Evolutionary conservation across 1,140 invertebrate genomes (phyloP).

Genomic region (Phenacoccus solenopsis): DNA sequence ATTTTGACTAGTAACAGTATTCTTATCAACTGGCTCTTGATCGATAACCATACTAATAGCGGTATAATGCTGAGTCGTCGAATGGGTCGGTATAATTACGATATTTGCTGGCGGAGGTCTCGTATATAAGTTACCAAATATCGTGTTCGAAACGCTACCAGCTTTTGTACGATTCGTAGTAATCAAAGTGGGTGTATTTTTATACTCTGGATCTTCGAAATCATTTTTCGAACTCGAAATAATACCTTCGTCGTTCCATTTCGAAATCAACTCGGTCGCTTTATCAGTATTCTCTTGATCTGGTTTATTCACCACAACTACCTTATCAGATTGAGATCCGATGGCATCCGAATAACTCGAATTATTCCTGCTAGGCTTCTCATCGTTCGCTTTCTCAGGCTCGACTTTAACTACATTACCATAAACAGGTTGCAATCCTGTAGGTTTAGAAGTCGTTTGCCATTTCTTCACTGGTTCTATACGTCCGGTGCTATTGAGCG

Average conservation of each 20-base stretch:
- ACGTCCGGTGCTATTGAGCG: conserved; percentile 10
- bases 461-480: conserved; percentile 23
- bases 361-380: background rate
- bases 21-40: conserved; percentile 13
- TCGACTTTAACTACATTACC: background rate
- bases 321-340: background rate
- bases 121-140: conserved; percentile 4
- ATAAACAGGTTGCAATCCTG: background rate
- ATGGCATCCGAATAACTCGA: background rate
- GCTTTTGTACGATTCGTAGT: background rate
- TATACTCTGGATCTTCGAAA: background rate
- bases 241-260: background rate
- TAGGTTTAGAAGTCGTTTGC: conserved; percentile 17
- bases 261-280: background rate
- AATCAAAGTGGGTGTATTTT: background rate
- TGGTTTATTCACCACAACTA: background rate
- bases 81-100: conserved; percentile 25
- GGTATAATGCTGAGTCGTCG: conserved; percentile 23
- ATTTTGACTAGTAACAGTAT: background rate
- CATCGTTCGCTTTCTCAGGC: background rate
- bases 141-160: background rate
- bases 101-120: conserved; percentile 21
- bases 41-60: conserved; percentile 27
- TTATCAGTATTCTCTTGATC: background rate
- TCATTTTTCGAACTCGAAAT: conserved; percentile 7